phyloP scores from a whole-genome alignment of 2,797 vertebrate genomes.

The Smutsia temminckii region DNA sequence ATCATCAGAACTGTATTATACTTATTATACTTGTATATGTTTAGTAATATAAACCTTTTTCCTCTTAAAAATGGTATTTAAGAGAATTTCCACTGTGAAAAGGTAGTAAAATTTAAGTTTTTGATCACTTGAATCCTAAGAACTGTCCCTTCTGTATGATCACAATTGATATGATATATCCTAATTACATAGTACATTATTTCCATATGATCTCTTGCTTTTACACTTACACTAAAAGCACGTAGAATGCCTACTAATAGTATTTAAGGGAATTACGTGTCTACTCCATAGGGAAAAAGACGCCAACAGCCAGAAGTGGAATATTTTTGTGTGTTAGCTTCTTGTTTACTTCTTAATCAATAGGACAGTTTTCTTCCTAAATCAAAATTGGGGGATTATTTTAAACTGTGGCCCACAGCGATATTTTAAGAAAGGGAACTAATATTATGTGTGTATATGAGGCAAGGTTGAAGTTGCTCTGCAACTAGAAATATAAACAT shows the following conservation, averaged over 20 bases:
- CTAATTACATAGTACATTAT: conserved; percentile 19
- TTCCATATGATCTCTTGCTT: conserved; percentile 6
- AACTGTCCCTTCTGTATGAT: conserved; percentile 14
- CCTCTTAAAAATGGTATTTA: conserved; percentile 62
- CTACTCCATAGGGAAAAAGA: conserved; percentile 16
- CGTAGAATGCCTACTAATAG: neutral
- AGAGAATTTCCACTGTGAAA: conserved; percentile 64
- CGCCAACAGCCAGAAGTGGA: neutral
- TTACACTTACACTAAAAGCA: conserved; percentile 37
- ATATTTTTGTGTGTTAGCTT: conserved; percentile 32
- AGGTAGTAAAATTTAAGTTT: conserved; percentile 5
- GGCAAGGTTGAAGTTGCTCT: conserved; percentile 53
- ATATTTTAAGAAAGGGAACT: conserved; percentile 64
- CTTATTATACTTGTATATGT: conserved; percentile 60
- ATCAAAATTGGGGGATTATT: conserved; percentile 61
- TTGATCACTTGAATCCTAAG: conserved; percentile 59
- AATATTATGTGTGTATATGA: conserved; percentile 49
- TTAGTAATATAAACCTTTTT: conserved; percentile 69
- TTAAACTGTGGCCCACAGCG: conserved; percentile 34
- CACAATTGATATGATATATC: conserved; percentile 42
- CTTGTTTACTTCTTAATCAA: conserved; percentile 69
- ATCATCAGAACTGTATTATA: conserved; percentile 71
- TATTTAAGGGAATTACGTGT: conserved; percentile 49
- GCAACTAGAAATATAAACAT: conserved; percentile 53
- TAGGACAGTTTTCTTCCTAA: conserved; percentile 59